Conservation (phyloP, 2,113 vertebrate species). For the rabbit (Oryctolagus cuniculus) region DNA sequence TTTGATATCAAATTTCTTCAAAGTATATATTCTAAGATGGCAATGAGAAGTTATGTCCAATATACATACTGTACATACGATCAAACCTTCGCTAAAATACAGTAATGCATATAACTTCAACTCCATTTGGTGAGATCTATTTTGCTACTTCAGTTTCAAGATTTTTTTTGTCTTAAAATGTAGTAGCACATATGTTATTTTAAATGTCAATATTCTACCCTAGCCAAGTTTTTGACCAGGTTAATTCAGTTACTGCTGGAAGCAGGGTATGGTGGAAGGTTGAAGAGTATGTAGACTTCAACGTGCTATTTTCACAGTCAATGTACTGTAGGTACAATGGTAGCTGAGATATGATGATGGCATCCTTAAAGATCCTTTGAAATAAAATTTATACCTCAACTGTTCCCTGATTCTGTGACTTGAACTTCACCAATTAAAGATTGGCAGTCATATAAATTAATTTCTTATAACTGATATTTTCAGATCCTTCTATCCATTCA, state of each 20-base stretch:
- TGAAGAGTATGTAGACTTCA: background rate
- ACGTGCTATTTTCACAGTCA: background rate
- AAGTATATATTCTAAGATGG: conserved; percentile 15
- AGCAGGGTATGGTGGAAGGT: background rate
- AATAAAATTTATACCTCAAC: background rate
- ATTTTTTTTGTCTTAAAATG: conserved; percentile 20
- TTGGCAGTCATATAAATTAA: background rate
- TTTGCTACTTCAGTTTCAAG: background rate
- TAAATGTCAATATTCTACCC: background rate
- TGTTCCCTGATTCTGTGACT: background rate
- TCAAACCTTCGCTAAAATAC: background rate
- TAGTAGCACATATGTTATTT: background rate
- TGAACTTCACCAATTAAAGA: conserved; percentile 8
- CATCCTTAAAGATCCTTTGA: background rate
- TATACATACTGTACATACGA: conserved; percentile 1
- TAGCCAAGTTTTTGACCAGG: background rate
- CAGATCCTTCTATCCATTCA: background rate
- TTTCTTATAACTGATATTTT: background rate
- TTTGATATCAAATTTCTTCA: conserved; percentile 26
- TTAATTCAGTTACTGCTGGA: background rate
- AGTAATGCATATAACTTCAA: background rate
- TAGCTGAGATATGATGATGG: background rate
- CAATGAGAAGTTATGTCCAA: background rate
- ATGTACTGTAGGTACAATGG: background rate
- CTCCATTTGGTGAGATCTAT: conserved; percentile 27